Base-by-base conservation (phyloP, 2,797 vertebrate genomes). In the Propithecus deckenii region DNA sequence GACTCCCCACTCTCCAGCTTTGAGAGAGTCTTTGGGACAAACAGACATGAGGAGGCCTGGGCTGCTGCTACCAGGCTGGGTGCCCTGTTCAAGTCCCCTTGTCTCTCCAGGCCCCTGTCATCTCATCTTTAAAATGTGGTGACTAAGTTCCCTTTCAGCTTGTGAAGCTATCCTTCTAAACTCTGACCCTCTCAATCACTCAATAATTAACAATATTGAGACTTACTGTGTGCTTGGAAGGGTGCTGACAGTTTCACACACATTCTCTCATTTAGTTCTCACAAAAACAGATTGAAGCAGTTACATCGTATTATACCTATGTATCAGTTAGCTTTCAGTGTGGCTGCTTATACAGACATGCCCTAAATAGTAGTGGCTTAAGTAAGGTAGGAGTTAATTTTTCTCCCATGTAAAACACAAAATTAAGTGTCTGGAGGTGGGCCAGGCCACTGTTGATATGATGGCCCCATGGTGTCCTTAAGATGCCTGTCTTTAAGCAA, bases 311-410 rank as follows among this genome's bases (percentile, higher is more conserved):
- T 72, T 78, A 59, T 35, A 32, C n/a, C 23, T n/a, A 41, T 28
- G 3, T 18, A 30, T 76, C 79, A 76, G 57, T 71, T 71, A 63
- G 48, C 75, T 91, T 65, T 94, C 13, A 75, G 69, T 88, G 65
- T 32, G 48, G n/a, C 35, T 43, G 50, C 35, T 88, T 93, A 65
- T 38, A 41, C 22, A 84, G 92, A 80, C 50, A 50, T 67, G 28
- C 32, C 43, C 65, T 46, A 38, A 87, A 79, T 15, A 69, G 50
- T 75, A 80, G 69, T 69, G 23, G 48, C 50, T 69, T 79, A 48
- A 41, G 57, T 89, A 72, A 86, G 48, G 69, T 59, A 84, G 61
- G 50, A 38, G 59, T 52, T 80, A 43, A 32, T 86, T 78, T 94
- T 92, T 52, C 43, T 69, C 6, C 25, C 22, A 38, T 20, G n/a